A percentile compares a stretch with the other conserved stretches of the same genome.
Conservation (phyloP, 2,888 invertebrate genomes). For the Pheosia gnoma region DNA sequence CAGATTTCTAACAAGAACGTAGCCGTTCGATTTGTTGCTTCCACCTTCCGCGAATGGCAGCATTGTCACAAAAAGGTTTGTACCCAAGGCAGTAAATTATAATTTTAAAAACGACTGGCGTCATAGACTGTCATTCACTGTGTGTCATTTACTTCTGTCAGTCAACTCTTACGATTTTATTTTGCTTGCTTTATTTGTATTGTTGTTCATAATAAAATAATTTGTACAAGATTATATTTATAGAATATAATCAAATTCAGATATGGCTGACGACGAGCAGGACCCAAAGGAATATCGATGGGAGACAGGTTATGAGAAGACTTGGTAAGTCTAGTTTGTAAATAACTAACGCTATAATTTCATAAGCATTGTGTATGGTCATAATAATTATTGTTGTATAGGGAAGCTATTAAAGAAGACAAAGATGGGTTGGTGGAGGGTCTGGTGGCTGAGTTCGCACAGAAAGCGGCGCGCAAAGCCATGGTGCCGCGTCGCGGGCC, state of each 20-base stretch:
- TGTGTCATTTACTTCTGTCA: too few species aligned
- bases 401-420: conserved; percentile 98
- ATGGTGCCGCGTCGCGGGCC: conserved; percentile 89
- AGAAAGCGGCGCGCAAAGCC: conserved; percentile 93
- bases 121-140: too few species aligned
- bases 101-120: too few species aligned
- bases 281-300: conserved; percentile 96
- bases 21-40: too few species aligned
- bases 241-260: conserved; percentile 8
- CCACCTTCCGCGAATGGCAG: too few species aligned
- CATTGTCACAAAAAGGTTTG: too few species aligned
- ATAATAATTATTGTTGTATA: conserved; percentile 48
- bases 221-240: too few species aligned
- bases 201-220: too few species aligned
- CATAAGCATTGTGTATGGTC: background rate
- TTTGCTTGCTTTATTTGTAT: too few species aligned
- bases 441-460: conserved; percentile 95
- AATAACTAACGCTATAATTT: conserved; percentile 3
- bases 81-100: too few species aligned
- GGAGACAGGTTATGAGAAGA: conserved; percentile 98
- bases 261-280: conserved; percentile 92
- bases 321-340: conserved; percentile 86
- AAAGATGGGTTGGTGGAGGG: conserved; percentile 96
- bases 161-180: too few species aligned
- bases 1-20: too few species aligned